Base-by-base conservation (phyloP, 2,797 vertebrate species). In the Cyclura pinguis region DNA sequence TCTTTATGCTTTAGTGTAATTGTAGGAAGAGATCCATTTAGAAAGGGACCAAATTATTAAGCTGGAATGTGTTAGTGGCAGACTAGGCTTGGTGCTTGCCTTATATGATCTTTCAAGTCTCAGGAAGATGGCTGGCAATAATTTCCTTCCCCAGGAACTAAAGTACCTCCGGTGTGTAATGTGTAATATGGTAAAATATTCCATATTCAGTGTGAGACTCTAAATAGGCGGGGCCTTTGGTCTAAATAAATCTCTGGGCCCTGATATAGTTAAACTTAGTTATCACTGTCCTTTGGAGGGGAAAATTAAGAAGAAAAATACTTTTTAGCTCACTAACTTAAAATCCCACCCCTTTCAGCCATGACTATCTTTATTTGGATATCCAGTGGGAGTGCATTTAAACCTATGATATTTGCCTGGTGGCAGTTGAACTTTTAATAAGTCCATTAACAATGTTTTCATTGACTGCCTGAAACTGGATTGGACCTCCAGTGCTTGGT, bases 21-120 rank as follows among this genome's bases (percentile, higher is more conserved):
- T 96, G 98, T 98, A 94, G 97, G 98, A 93, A 98, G 98, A 97
- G 98, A 98, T 97, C 97, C 98, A 86, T 99, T 98, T 96, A 98
- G 98, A 96, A 99, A 99, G 98, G 99, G 98, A 95, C 99, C 99
- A 95, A 99, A 98, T 96, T 99, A 99, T 98, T 99, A 98, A 96
- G 90, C 97, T 84, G 92, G 90, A 91, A 78, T 95, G 92, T 50
- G 87, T 76, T 87, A 80, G 87, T 93, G 95, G 93, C 94, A 93
- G 74, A 93, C 59, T 93, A 90, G 93, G 92, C 94, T 83, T 90
- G 97, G 96, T 97, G 96, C 96, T 97, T 96, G 93, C 96, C 93
- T 96, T 93, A 93, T 94, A 80, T 95, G 96, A 93, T 96, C 87
- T 97, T 97, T 97, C 96, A 97, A 93, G 97, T 98, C 99, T 99